Base-by-base conservation (phyloP, 2,797 vertebrate genomes). In the Erpetoichthys calabaricus region DNA sequence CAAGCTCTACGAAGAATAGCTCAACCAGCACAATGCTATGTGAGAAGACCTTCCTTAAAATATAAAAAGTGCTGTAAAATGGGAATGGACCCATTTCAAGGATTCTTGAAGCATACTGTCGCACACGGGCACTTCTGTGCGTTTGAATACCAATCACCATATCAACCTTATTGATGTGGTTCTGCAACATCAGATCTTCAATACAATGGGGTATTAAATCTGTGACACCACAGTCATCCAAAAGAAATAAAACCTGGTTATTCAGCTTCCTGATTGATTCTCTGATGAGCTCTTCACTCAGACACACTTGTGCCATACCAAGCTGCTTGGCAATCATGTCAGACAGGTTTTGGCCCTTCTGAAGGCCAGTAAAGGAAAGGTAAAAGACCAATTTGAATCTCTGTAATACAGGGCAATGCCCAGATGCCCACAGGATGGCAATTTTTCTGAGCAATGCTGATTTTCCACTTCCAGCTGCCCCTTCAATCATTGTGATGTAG, bases 381-480 rank as follows among this genome's bases (percentile, higher is more conserved):
- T 56, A 76, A 66, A 78, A 76, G 44, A 78, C 71, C 57, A 77
- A 66, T 53, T 47, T 66, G 58, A 73, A 76, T 51, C 75, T 70
- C 57, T 54, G 61, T 53, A 76, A 54, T 51, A 73, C 7, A 7
- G 69, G 65, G 44, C 73, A 77, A 60, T 62, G 56, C 8, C 70
- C 71, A 4, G 66, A 74, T 3, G 70, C 73, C 75, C 78, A 77
- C 1, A 78, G 68, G 50, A 69, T 60, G 41, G 71, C 72, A 51
- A 63, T 69, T 58, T 67, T 70, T 57, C 62, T 70, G 42, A 80
- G 65, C 43, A 77, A 57, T 45, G 68, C 57, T 0, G 64, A 61
- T 64, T 75, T 78, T 10, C 73, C 69, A 51, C 68, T 70, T 44
- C 74, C 70, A 5, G 61, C 60, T 65, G 76, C 70, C 2, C 76